Evolutionary conservation across 2,888 invertebrate species (phyloP), one percentile per base, ranked within the genome.

Genomic region (Drosophila tanythrix): DNA sequence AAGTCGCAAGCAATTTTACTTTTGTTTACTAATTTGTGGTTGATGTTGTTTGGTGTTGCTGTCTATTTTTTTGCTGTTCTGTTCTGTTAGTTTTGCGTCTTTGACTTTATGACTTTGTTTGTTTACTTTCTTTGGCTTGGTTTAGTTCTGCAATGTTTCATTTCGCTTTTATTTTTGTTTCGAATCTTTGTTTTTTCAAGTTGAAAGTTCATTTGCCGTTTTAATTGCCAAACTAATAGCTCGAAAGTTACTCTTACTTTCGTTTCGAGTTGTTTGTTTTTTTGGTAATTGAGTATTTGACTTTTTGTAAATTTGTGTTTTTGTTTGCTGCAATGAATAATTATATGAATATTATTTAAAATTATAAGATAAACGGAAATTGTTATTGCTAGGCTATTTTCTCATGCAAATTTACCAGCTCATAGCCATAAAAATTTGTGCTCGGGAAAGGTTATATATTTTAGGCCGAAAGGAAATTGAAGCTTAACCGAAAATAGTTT

Each of bases 141-240:
- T 82, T 88, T 76, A 76, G 76, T 89, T 77, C 29, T 50, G 38
- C 60, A 64, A 61, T 74, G 48, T 43, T 68, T 57, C 67, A 27
- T 38, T 58, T 60, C 27, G 29, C 31, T 59, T 55, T 57, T 55
- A 10, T 29, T 43, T 56, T 31, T 18, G 15, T 57, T 25, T 67
- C 13, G 56, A 43, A 21, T 21, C 7, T 61, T 73, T 40, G 18
- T 64, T 33, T 43, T 25, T 36, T 18, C 5, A 40, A 67, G 81
- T 81, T 79, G 83, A 88, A 90, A 85, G 85, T 89, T 90, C 90
- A 82, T 89, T 85, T 89, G 80, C 88, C 83, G 86, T 85, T 85
- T 88, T 85, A 85, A 85, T 88, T 85, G 88, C 75, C 75, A 68
- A 68, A 75, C 90, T 89, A 85, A 85, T 90, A 88, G 80, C 79